Conservation (phyloP, 2,113 vertebrate species). For the Takifugu flavidus region DNA sequence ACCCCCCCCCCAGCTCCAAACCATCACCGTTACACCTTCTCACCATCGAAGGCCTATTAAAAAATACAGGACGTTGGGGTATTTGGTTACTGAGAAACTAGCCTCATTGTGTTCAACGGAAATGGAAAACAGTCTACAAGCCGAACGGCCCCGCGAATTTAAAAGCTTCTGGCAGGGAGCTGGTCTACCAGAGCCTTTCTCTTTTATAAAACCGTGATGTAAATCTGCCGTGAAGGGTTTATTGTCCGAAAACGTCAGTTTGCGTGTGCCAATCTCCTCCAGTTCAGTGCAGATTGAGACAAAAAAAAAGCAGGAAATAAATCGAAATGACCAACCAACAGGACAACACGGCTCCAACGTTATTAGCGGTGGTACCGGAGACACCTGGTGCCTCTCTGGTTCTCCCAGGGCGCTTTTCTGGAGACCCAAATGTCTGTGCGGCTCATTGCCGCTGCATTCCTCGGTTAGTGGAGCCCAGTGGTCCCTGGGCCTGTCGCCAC, state of each 20-base stretch:
- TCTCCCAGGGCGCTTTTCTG: slow-evolving; percentile 51
- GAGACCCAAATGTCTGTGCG: slow-evolving; percentile 39
- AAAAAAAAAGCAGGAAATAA: slow-evolving; percentile 14
- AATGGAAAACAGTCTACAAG: slow-evolving; percentile 62
- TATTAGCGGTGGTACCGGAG: slow-evolving; percentile 11
- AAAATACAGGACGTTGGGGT: slow-evolving; percentile 58
- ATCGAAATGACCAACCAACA: background rate
- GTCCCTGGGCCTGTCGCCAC: slow-evolving; percentile 63
- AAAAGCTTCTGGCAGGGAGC: slow-evolving; percentile 57
- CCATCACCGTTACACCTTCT: slow-evolving; percentile 37
- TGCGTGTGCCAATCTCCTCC: slow-evolving; percentile 38
- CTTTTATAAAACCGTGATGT: slow-evolving; percentile 61
- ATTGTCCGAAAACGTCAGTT: slow-evolving; percentile 51
- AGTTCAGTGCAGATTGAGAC: slow-evolving; percentile 35
- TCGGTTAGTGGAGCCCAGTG: slow-evolving; percentile 40
- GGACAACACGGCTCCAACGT: slow-evolving; percentile 6
- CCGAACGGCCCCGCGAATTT: slow-evolving; percentile 65
- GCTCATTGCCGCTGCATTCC: slow-evolving; percentile 27
- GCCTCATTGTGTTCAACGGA: slow-evolving; percentile 67
- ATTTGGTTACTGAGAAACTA: slow-evolving; percentile 63
- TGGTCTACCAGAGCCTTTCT: slow-evolving; percentile 63
- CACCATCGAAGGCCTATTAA: slow-evolving; percentile 50
- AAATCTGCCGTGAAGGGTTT: slow-evolving; percentile 63
- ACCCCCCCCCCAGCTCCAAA: slow-evolving; percentile 19
- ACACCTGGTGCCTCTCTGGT: slow-evolving; percentile 48